These are phyloP conservation scores for Sphaerophoria rueppellii DNA, from an alignment of 2,888 invertebrate genomes.

Conservation along the genomic window DNA sequence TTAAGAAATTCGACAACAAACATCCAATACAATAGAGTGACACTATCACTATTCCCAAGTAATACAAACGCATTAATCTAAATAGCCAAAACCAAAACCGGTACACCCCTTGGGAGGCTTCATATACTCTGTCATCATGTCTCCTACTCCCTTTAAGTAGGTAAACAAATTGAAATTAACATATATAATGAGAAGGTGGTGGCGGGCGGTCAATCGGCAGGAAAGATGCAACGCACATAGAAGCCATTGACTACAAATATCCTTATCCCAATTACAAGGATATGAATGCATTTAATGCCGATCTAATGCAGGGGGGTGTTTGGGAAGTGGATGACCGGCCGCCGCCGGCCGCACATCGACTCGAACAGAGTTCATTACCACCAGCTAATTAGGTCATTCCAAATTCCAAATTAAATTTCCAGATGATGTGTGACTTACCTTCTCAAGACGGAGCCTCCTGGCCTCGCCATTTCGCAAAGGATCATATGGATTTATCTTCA, in stretches of 20 bases:
- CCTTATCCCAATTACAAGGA: constrained; percentile 55
- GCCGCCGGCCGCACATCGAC: neutral
- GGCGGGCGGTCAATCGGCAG: constrained; percentile 13
- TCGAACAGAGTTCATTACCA: constrained; percentile 62
- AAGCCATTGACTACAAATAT: constrained; percentile 31
- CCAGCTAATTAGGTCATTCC: constrained; percentile 65
- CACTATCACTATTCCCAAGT: constrained; percentile 70
- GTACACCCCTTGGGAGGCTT: constrained; percentile 46
- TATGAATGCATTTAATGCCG: constrained; percentile 54
- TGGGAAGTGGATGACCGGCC: neutral
- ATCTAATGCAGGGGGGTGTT: constrained; percentile 16
- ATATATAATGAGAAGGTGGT: constrained; percentile 63
- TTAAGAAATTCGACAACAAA: constrained; percentile 67
- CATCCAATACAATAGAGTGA: constrained; percentile 65
- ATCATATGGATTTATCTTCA: constrained; percentile 84
- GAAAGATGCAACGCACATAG: neutral
- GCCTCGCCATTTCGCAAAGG: constrained; percentile 84
- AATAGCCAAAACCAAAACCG: constrained; percentile 53
- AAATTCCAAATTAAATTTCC: constrained; percentile 49
- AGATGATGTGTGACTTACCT: constrained; percentile 78
- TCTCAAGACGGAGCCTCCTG: constrained; percentile 82
- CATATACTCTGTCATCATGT: constrained; percentile 1
- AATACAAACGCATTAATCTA: constrained; percentile 71
- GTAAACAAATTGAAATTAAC: constrained; percentile 71
- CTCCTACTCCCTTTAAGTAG: constrained; percentile 28